Evolutionary conservation across 1,140 invertebrate species (phyloP).

Genomic region (Sitobion miscanthi): DNA sequence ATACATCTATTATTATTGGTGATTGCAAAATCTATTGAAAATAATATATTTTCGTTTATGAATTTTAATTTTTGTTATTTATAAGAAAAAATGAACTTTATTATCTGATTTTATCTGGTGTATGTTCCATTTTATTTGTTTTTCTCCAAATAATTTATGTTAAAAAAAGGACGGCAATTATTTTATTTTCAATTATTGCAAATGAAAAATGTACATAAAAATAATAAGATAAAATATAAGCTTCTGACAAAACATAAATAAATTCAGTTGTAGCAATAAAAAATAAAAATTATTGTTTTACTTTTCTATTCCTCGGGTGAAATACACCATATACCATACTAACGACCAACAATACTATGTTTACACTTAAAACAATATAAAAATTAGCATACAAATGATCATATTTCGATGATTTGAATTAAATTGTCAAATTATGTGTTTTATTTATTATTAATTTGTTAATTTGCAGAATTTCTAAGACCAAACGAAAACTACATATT

Average conservation of each 20-base stretch:
- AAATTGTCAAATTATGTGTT: background rate
- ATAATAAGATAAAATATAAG: conserved; percentile 4
- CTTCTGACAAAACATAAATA: background rate
- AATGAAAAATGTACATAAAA: background rate
- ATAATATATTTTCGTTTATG: background rate
- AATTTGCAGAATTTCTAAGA: too few relatives aligned
- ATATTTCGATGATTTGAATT: background rate
- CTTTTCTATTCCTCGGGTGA: background rate
- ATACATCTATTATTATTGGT: background rate
- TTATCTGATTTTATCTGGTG: background rate
- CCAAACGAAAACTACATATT: too few relatives aligned
- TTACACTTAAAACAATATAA: background rate
- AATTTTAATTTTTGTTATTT: background rate
- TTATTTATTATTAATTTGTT: too few relatives aligned
- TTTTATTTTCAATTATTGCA: background rate
- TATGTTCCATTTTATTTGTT: background rate
- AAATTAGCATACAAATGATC: background rate
- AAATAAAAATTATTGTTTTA: background rate
- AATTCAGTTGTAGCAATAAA: background rate
- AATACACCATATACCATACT: background rate
- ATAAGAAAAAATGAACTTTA: background rate
- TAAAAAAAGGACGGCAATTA: background rate
- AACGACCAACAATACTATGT: background rate
- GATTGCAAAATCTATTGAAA: background rate
- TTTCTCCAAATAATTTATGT: background rate